These are phyloP conservation scores for Drosophila mimetica DNA, from an alignment of 2,888 invertebrate species.

Conservation along the genomic window DNA sequence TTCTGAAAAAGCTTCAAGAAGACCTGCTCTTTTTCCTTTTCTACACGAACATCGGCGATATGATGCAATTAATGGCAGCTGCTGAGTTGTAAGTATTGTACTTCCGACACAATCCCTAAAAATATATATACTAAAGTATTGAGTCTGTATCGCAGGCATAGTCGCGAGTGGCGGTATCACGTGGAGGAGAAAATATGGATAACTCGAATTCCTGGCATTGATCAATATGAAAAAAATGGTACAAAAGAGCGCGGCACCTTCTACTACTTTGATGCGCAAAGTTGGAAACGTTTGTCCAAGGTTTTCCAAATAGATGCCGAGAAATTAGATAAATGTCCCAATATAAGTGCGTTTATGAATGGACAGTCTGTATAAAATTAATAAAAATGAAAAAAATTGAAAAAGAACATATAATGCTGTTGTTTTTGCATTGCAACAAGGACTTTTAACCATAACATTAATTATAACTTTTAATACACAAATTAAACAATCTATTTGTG, in stretches of 20 bases:
- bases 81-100: conserved; percentile 94
- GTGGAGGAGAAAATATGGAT: conserved; percentile 99
- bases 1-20: conserved; percentile 98
- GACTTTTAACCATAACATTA: background rate
- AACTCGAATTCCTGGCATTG: conserved; percentile 97
- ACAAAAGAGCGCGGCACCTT: conserved; percentile 99
- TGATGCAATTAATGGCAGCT: conserved; percentile 98
- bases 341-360: conserved; percentile 85
- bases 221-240: conserved; percentile 96
- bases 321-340: conserved; percentile 93
- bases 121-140: conserved; percentile 4
- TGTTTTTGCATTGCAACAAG: conserved; percentile 5
- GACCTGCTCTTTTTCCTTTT: conserved; percentile 99
- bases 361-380: conserved; percentile 85
- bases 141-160: conserved; percentile 88
- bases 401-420: conserved; percentile 57
- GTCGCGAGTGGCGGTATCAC: conserved; percentile 99
- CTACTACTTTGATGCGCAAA: conserved; percentile 99
- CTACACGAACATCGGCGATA: conserved; percentile 99
- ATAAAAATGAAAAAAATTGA: conserved; percentile 83
- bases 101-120: background rate
- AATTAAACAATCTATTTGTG: background rate
- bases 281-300: conserved; percentile 99
- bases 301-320: conserved; percentile 99
- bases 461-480: conserved; percentile 19